Evolutionary conservation across 2,888 invertebrate species (phyloP), one percentile per base, ranked within the genome.

Genomic region (Arctia plantaginis): DNA sequence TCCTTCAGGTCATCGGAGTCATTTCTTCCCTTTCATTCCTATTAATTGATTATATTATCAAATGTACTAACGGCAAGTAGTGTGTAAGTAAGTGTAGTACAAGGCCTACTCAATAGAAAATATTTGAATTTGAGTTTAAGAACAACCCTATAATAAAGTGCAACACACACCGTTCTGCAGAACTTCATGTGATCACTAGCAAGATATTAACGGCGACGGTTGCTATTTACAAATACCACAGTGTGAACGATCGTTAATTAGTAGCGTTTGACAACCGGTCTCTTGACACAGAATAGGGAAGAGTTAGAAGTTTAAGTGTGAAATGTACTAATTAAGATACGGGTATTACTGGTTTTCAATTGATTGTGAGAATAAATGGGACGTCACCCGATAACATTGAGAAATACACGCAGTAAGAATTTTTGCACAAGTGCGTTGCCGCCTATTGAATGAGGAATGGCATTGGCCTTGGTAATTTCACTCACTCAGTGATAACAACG

Each of bases 241-340:
- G 78, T 76, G 81, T 80, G 79, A 85, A 80, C 75, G 68, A 75
- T 76, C 64, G 71, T 78, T 82, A 85, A 85, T 86, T 83, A 85
- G 77, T 76, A 71, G 68, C 72, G 73, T 83, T 85, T 82, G 80
- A 85, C 69, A 71, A 69, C 72, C 55, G 33, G 77, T 76, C 68
- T 33, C 47, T 44, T 75, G 76, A 72, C 78, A 86, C 72, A 75
- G 71, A 76, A 74, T 77, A 51, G 33, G 62, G 59, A 78, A 68
- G 66, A 75, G 55, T 76, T 55, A 73, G n/a, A 64, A 72, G 66
- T 66, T 72, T 39, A 65, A 72, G 73, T 85, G 82, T 74, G 80
- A 83, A 85, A 79, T 69, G 74, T 78, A 80, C 76, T 82, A 84
- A 84, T 83, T 85, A 85, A 65, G 62, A 41, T 70, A 70, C 70